Base-by-base conservation (phyloP, 2,797 vertebrate genomes). In the Rhinatrema bivittatum region DNA sequence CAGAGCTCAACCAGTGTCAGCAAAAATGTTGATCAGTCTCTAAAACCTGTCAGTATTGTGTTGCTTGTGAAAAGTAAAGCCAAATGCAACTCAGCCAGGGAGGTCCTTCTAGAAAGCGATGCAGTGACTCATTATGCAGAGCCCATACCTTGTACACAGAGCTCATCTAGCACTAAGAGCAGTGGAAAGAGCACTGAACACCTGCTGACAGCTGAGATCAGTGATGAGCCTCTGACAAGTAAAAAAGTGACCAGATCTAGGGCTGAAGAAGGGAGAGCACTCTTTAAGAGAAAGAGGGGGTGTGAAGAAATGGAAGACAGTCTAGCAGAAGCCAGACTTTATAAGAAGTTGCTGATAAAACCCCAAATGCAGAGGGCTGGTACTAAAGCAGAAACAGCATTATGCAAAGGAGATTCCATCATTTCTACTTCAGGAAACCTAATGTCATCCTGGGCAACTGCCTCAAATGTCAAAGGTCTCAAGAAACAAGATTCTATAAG, bases 71-170 rank as follows among this genome's bases (percentile, higher is more conserved):
- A 39, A 50, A 12, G 33, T 2, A n/a, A n/a, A n/a, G n/a, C n/a
- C n/a, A n/a, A n/a, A n/a, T n/a, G n/a, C n/a, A n/a, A n/a, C n/a
- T n/a, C n/a, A n/a, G n/a, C n/a, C n/a, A n/a, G n/a, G n/a, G n/a
- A n/a, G n/a, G n/a, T n/a, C n/a, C n/a, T n/a, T n/a, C n/a, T n/a
- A n/a, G n/a, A n/a, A n/a, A n/a, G n/a, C n/a, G n/a, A n/a, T n/a
- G n/a, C n/a, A n/a, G n/a, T n/a, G n/a, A n/a, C n/a, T 46, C 31
- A 25, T 14, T 31, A 15, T n/a, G 30, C 28, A 35, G 29, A 1
- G 2, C n/a, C 20, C 34, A 32, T 50, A 38, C 43, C 61, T 67
- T 47, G 50, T 48, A 23, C 13, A 32, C 5, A 28, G 21, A 40
- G 29, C 32, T 28, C 29, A 19, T 11, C 12, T 36, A 47, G 22